Conservation (phyloP, 2,888 invertebrate genomes). For the Caenorhabditis sp. region DNA sequence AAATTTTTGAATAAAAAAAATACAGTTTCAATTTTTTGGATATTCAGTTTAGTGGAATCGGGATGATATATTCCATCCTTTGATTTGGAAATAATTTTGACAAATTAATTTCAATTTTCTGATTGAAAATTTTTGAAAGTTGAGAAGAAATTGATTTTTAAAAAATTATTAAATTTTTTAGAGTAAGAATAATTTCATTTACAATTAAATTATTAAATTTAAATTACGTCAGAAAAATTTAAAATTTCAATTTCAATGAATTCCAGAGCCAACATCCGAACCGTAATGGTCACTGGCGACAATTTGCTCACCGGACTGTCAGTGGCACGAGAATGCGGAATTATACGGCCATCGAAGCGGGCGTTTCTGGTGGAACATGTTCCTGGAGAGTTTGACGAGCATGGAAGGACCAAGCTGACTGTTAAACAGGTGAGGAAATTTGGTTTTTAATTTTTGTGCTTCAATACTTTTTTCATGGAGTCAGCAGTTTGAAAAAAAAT, state of each 20-base stretch:
- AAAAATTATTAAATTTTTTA: neutral
- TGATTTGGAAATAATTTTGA: too few relatives aligned
- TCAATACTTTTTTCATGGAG: too few relatives aligned
- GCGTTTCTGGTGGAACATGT: slow-evolving; percentile 73
- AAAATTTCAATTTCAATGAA: neutral
- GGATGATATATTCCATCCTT: too few relatives aligned
- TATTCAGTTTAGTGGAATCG: too few relatives aligned
- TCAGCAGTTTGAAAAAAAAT: neutral
- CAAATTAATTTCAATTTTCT: too few relatives aligned
- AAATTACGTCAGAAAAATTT: neutral
- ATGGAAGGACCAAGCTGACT: slow-evolving; percentile 65
- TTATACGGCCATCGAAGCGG: slow-evolving; percentile 77
- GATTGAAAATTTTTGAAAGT: too few relatives aligned
- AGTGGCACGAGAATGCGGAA: slow-evolving; percentile 91
- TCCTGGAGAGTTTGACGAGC: slow-evolving; percentile 61
- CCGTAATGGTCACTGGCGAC: slow-evolving; percentile 94
- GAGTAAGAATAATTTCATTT: too few relatives aligned
- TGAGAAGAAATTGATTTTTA: neutral
- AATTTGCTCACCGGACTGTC: slow-evolving; percentile 94
- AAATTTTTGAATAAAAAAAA: too few relatives aligned
- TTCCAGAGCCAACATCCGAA: slow-evolving; percentile 88
- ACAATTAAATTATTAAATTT: neutral
- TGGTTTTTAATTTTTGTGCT: too few relatives aligned
- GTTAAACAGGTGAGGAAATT: slow-evolving; percentile 63
- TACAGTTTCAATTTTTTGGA: too few relatives aligned